Conservation (phyloP, 2,797 vertebrate genomes). For the Varecia variegata region DNA sequence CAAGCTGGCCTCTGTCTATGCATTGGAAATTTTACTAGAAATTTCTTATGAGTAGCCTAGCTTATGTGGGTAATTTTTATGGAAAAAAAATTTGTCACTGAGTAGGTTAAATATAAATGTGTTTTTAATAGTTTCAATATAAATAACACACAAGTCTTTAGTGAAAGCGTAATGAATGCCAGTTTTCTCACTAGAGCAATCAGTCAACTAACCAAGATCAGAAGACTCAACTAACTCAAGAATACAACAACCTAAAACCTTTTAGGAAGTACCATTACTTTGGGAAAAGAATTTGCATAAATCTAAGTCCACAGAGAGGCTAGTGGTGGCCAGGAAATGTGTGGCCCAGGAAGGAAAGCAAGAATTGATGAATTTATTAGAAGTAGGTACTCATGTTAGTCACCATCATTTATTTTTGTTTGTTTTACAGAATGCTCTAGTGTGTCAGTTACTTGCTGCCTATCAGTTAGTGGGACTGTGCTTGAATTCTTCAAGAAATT, state of each 20-base stretch:
- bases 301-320: not conserved
- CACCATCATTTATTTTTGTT: not conserved
- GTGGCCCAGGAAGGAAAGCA: not conserved
- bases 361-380: not conserved
- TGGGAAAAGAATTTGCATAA: not conserved
- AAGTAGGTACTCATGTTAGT: not conserved
- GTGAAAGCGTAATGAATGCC: constrained; percentile 26
- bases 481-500: not conserved
- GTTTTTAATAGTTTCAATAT: constrained; percentile 51
- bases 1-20: not conserved
- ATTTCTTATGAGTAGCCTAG: not conserved
- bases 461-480: not conserved
- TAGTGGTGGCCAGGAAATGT: not conserved
- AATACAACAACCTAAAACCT: not conserved
- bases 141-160: constrained; percentile 30
- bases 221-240: constrained; percentile 18
- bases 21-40: not conserved
- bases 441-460: not conserved
- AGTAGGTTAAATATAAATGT: constrained; percentile 47
- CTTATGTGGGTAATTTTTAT: constrained; percentile 35
- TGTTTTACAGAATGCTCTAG: not conserved
- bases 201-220: constrained; percentile 40
- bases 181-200: constrained; percentile 3
- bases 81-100: constrained; percentile 15
- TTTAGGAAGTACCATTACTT: constrained; percentile 9